phyloP scores from a whole-genome alignment of 2,113 vertebrate genomes.

The Perognathus longimembris region DNA sequence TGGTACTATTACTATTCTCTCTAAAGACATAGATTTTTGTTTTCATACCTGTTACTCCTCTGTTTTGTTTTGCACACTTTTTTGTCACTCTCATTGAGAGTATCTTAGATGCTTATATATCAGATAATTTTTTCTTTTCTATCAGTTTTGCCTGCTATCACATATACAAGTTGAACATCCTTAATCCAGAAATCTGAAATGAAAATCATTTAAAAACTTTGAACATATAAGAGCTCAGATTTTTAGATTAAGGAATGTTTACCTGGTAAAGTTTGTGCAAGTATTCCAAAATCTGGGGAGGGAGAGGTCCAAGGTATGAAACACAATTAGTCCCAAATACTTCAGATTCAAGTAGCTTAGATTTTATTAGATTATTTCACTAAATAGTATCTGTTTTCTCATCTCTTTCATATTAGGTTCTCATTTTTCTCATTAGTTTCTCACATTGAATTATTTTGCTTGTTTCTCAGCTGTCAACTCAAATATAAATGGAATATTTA shows the following conservation, averaged over 20 bases:
- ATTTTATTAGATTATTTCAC: not conserved
- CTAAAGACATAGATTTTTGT: not conserved
- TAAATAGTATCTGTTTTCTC: not conserved
- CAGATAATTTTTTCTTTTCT: not conserved
- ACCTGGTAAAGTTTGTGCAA: not conserved
- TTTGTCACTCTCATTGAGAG: not conserved
- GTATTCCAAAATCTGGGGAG: not conserved
- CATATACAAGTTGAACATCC: not conserved
- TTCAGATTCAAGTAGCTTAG: not conserved
- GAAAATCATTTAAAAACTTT: not conserved
- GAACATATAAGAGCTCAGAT: not conserved
- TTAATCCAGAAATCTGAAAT: not conserved
- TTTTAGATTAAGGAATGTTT: not conserved
- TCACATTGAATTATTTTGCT: not conserved
- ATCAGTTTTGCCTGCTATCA: not conserved
- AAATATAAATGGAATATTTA: not conserved
- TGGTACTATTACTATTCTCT: not conserved
- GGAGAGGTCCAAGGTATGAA: not conserved
- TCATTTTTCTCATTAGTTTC: slow-evolving; percentile 10
- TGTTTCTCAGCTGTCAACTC: not conserved
- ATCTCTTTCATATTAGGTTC: not conserved
- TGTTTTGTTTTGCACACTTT: slow-evolving; percentile 18
- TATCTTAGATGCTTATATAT: not conserved
- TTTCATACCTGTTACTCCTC: not conserved
- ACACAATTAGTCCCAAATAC: not conserved